Evolutionary conservation across 92 coral and sea anemone species (phyloP).

Genomic region (Zoanthus solanderi): DNA sequence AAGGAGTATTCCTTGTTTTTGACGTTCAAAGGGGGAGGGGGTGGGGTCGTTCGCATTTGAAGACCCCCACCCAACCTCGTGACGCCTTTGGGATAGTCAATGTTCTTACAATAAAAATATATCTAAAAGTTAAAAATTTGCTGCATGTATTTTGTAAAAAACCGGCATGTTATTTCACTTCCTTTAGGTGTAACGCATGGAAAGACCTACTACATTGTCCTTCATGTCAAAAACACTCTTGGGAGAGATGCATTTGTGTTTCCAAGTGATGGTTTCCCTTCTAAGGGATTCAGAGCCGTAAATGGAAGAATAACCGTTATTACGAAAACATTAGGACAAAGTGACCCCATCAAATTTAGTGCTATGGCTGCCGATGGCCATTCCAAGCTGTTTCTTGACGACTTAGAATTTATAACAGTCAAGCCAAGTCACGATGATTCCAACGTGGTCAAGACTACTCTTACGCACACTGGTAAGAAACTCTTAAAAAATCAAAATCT

Average conservation of each 20-base stretch:
- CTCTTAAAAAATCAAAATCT: no score
- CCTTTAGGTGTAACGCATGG: conserved; percentile 78
- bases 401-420: conserved; percentile 68
- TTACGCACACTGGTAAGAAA: conserved; percentile 75
- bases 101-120: no score
- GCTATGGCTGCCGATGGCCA: conserved; percentile 72
- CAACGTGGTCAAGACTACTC: conserved; percentile 59
- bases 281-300: conserved; percentile 76
- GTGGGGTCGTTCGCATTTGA: no score
- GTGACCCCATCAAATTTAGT: conserved; percentile 57
- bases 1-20: no score
- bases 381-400: conserved; percentile 73
- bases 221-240: conserved; percentile 72
- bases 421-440: conserved; percentile 73
- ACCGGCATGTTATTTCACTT: neutral
- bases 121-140: no score
- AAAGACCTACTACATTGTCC: conserved; percentile 70
- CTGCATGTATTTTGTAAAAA: neutral
- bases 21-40: no score
- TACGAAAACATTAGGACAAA: conserved; percentile 66
- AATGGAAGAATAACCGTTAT: conserved; percentile 54
- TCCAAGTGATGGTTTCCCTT: conserved; percentile 80
- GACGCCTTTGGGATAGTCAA: no score
- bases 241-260: conserved; percentile 70
- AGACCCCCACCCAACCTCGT: no score